phyloP scores from a whole-genome alignment of 2,113 vertebrate species.

The Chaetorhynchus papuensis region DNA sequence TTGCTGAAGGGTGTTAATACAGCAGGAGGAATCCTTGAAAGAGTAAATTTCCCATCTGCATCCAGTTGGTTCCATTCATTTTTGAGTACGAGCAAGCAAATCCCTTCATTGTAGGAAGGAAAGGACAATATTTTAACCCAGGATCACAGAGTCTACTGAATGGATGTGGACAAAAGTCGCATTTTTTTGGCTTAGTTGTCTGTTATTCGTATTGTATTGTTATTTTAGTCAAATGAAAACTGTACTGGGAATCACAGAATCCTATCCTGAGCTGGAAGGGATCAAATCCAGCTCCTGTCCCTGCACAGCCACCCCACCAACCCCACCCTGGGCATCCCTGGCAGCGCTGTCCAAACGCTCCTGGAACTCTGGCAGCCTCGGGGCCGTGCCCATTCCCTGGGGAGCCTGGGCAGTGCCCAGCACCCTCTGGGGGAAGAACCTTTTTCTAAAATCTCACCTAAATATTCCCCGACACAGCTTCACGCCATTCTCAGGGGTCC shows the following conservation, averaged over 20 bases:
- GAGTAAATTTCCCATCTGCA: not conserved
- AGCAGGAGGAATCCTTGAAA: not conserved
- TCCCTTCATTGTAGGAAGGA: not conserved
- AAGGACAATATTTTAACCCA: not conserved
- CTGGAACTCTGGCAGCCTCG: not conserved
- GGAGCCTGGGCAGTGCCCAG: not conserved
- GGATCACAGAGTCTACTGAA: not conserved
- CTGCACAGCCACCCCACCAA: not conserved
- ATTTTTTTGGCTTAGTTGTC: not conserved
- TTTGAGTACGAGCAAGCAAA: not conserved
- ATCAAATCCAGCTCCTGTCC: fast-evolving
- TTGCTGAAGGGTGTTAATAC: conserved; percentile 8
- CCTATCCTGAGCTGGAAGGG: not conserved
- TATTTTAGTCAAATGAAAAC: not conserved
- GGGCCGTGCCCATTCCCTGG: not conserved
- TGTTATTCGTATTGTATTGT: not conserved
- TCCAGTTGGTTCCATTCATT: not conserved
- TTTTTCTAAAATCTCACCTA: not conserved
- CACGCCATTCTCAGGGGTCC: not conserved
- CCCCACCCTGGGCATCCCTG: not conserved
- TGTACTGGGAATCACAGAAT: not conserved
- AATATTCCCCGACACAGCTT: not conserved
- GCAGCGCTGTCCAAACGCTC: fast-evolving
- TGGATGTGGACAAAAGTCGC: not conserved
- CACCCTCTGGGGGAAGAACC: not conserved